Conservation (phyloP, 2,113 vertebrate species). For the Laticauda laticaudata region DNA sequence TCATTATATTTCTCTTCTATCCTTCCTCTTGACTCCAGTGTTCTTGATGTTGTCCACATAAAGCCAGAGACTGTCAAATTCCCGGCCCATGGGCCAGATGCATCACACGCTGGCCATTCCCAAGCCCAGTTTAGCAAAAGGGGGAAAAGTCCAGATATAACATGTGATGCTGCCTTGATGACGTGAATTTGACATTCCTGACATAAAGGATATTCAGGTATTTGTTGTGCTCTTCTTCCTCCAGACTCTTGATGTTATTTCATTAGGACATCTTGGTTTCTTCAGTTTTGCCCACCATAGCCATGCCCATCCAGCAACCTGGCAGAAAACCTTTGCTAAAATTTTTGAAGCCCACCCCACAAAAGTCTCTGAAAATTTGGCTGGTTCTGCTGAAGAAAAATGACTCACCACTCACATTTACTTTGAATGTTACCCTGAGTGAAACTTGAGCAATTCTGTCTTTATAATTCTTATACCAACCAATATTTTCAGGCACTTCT, state of each 20-base stretch:
- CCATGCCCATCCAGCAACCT: too few relatives aligned
- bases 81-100: too few relatives aligned
- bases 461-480: not conserved
- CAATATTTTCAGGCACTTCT: not conserved
- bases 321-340: too few relatives aligned
- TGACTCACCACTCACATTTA: not conserved
- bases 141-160: too few relatives aligned
- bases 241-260: not conserved
- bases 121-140: too few relatives aligned
- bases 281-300: not conserved
- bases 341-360: too few relatives aligned
- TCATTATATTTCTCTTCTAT: not conserved
- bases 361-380: not conserved
- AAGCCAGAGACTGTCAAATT: too few relatives aligned
- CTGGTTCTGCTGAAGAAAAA: not conserved
- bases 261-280: not conserved
- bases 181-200: too few relatives aligned
- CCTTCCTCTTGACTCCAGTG: not conserved
- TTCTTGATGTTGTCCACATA: not conserved
- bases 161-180: too few relatives aligned
- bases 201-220: not conserved
- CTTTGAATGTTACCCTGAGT: not conserved
- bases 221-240: not conserved
- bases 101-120: too few relatives aligned
- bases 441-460: not conserved